Evolutionary conservation across 2,888 invertebrate genomes (phyloP).

Genomic region (Cybosia mesomella): DNA sequence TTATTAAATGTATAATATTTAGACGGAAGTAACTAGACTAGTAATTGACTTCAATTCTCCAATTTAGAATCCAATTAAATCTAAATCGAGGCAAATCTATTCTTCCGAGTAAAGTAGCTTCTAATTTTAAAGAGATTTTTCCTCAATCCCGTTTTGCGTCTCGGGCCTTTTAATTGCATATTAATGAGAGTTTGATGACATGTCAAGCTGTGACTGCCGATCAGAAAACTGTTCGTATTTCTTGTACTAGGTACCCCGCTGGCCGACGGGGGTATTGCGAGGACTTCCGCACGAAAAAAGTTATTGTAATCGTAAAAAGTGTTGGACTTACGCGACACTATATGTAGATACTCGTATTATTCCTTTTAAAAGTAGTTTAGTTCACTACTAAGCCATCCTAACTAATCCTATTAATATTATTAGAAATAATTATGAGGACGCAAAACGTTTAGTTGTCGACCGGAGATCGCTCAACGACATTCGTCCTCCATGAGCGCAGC

Average conservation of each 20-base stretch:
- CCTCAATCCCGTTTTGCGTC: constrained; percentile 8
- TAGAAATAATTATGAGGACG: no score
- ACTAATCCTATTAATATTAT: no score
- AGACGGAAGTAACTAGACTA: not conserved
- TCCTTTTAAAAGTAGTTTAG: no score
- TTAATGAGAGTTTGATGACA: constrained; percentile 20
- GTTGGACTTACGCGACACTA: no score
- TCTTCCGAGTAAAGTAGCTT: constrained; percentile 12
- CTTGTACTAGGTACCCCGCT: no score
- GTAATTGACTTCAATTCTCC: not conserved
- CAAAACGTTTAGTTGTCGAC: no score
- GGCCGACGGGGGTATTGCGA: no score
- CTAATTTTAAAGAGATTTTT: constrained; percentile 18
- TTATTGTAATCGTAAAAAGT: not conserved
- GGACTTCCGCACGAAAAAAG: no score
- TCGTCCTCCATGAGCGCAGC: no score
- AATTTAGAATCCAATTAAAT: constrained; percentile 8
- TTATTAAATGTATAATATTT: not conserved
- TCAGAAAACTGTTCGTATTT: not conserved
- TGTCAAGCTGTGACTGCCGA: constrained; percentile 1
- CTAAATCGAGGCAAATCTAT: constrained; percentile 14
- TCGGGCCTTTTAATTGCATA: constrained; percentile 17
- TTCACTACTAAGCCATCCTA: no score
- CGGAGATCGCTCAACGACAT: no score
- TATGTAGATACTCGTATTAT: no score